These are phyloP conservation scores for Sturnira hondurensis DNA, from an alignment of 2,113 vertebrate species.

Conservation along the genomic window DNA sequence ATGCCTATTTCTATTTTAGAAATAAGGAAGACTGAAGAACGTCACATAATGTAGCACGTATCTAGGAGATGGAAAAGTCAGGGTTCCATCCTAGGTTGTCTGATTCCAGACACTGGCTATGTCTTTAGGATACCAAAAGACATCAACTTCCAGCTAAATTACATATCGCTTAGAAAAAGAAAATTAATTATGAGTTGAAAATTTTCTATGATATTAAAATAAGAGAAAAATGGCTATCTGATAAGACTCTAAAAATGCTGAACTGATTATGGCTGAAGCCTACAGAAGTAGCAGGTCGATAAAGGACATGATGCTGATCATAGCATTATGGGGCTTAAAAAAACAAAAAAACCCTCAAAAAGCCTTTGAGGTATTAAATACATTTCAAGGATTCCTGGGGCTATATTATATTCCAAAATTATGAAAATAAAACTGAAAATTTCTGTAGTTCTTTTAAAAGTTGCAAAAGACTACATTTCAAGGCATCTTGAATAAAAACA, in stretches of 20 bases:
- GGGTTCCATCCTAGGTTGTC: neutral
- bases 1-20: neutral
- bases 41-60: neutral
- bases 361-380: neutral
- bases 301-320: neutral
- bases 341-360: neutral
- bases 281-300: neutral
- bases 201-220: neutral
- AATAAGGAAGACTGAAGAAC: neutral
- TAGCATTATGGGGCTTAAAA: neutral
- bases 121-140: neutral
- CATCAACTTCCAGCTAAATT: neutral
- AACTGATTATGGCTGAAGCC: neutral
- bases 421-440: neutral
- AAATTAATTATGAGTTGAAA: neutral
- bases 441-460: neutral
- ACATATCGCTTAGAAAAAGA: neutral
- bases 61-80: neutral
- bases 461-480: constrained; percentile 3
- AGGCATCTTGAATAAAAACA: neutral
- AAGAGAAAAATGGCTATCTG: neutral
- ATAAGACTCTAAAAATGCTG: neutral
- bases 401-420: neutral
- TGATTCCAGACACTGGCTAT: neutral
- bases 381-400: neutral